Evolutionary conservation across 2,888 invertebrate species (phyloP).

Genomic region (Unio pictorum): DNA sequence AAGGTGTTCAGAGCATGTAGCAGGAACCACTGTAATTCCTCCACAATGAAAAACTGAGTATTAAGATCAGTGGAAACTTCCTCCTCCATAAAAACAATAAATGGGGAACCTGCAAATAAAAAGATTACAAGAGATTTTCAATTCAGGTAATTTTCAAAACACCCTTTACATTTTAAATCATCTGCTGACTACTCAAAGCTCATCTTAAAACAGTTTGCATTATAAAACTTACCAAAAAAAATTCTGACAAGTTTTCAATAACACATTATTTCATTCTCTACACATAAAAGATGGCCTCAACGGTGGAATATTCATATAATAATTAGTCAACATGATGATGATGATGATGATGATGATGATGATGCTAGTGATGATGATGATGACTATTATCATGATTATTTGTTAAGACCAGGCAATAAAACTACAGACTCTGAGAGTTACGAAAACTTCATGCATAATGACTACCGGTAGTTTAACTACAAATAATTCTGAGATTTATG

Average conservation of each 20-base stretch:
- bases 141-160: too few relatives aligned
- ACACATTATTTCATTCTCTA: neutral
- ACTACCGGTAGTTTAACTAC: too few relatives aligned
- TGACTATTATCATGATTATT: too few relatives aligned
- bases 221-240: too few relatives aligned
- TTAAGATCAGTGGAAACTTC: slow-evolving; percentile 28
- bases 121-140: neutral
- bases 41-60: slow-evolving; percentile 31
- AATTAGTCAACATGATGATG: neutral
- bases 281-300: neutral
- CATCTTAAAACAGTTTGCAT: too few relatives aligned
- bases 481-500: neutral
- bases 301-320: neutral
- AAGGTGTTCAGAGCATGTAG: slow-evolving; percentile 50
- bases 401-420: too few relatives aligned
- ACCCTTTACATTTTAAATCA: too few relatives aligned
- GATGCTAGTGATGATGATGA: too few relatives aligned
- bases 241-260: neutral
- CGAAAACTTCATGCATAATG: too few relatives aligned
- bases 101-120: slow-evolving; percentile 55
- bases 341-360: too few relatives aligned
- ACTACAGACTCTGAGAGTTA: too few relatives aligned
- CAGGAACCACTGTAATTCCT: slow-evolving; percentile 50
- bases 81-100: slow-evolving; percentile 50
- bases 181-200: too few relatives aligned